Conservation (phyloP, 92 coral and sea anemone species). For the Actinernus sp. region DNA sequence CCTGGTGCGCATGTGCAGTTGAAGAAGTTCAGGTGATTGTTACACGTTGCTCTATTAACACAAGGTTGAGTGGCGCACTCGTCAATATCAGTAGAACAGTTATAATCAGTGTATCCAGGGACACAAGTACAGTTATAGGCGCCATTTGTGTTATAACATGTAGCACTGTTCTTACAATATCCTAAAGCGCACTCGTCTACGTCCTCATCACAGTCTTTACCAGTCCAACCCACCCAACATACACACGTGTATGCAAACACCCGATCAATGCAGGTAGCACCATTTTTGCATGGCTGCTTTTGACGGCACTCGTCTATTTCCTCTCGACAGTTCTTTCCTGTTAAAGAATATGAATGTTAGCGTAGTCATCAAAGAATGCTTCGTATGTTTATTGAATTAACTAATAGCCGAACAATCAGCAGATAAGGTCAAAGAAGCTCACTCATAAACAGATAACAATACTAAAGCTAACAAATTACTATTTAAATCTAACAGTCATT, state of each 20-base stretch:
- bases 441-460: too few species aligned
- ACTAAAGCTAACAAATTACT: too few species aligned
- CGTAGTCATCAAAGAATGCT: too few species aligned
- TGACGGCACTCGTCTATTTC: background rate
- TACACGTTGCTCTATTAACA: constrained; percentile 62
- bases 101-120: constrained; percentile 79
- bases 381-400: too few species aligned
- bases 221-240: constrained; percentile 63
- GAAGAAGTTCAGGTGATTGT: constrained; percentile 63
- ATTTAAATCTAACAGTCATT: too few species aligned
- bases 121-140: constrained; percentile 81
- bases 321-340: background rate
- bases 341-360: too few species aligned
- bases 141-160: constrained; percentile 62
- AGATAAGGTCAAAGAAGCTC: too few species aligned
- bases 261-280: constrained; percentile 57
- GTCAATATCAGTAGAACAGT: constrained; percentile 73
- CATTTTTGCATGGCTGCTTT: constrained; percentile 60
- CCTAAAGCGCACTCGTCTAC: constrained; percentile 64
- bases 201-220: constrained; percentile 57
- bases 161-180: constrained; percentile 77
- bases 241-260: constrained; percentile 38
- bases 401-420: too few species aligned
- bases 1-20: constrained; percentile 78
- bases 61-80: constrained; percentile 78